These are phyloP conservation scores for Drepana arcuata DNA, from an alignment of 1,140 invertebrate species.

Conservation along the genomic window DNA sequence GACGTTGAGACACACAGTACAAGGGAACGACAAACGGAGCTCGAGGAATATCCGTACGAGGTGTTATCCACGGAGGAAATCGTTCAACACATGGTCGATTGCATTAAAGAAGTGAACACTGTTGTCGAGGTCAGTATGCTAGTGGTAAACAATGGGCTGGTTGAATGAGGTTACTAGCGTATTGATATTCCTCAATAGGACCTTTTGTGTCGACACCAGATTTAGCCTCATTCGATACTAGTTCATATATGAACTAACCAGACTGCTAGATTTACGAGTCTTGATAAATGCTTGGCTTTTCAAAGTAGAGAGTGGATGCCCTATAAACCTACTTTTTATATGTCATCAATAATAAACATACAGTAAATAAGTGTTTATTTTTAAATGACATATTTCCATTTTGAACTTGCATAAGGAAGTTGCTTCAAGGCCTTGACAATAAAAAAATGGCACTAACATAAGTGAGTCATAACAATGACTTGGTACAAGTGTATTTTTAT, in stretches of 20 bases:
- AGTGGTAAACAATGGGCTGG: conserved; percentile 61
- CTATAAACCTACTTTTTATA: too few species aligned
- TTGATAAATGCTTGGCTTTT: too few species aligned
- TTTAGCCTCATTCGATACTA: conserved; percentile 6
- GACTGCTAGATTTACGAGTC: too few species aligned
- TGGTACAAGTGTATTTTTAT: too few species aligned
- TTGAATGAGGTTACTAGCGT: conserved; percentile 61
- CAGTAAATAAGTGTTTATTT: too few species aligned
- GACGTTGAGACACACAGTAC: conserved; percentile 87
- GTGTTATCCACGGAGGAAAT: conserved; percentile 96
- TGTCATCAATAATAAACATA: too few species aligned
- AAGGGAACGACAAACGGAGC: conserved; percentile 83
- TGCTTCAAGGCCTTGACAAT: too few species aligned
- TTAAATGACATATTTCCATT: too few species aligned
- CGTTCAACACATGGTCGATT: conserved; percentile 97
- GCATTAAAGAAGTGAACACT: conserved; percentile 94
- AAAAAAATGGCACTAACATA: too few species aligned
- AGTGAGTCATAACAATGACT: too few species aligned
- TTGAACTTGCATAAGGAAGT: too few species aligned
- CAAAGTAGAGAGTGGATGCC: too few species aligned
- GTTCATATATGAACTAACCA: background rate
- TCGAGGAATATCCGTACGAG: conserved; percentile 94
- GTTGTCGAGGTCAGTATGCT: conserved; percentile 84
- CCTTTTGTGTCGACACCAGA: conserved; percentile 18
- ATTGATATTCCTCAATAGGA: conserved; percentile 28